A percentile compares a stretch with the other conserved stretches of the same genome.
Conservation (phyloP, 2,797 vertebrate genomes). For the Sciurus carolinensis region DNA sequence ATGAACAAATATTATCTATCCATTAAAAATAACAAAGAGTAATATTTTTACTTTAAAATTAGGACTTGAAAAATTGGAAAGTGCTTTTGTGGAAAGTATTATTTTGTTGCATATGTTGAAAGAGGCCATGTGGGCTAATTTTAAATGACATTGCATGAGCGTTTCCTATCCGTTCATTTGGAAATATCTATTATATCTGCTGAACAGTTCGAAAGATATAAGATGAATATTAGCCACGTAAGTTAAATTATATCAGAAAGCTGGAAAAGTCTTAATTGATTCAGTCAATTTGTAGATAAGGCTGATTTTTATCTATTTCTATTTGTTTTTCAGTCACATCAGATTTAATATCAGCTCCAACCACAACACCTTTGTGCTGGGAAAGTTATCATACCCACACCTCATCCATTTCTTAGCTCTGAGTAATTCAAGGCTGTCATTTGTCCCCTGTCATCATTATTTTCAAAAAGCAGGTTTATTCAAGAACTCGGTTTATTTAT, state of each 20-base stretch:
- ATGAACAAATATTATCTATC: not conserved
- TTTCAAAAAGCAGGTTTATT: not conserved
- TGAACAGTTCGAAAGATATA: not conserved
- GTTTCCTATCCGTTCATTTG: not conserved
- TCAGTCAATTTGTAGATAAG: constrained; percentile 12
- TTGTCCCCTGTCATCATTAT: not conserved
- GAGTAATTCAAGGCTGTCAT: not conserved
- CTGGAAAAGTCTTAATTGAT: not conserved
- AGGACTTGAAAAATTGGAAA: not conserved
- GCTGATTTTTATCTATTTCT: constrained; percentile 14
- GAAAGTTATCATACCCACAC: not conserved
- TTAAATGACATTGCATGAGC: not conserved
- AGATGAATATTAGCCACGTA: not conserved
- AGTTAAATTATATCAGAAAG: not conserved
- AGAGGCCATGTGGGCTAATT: not conserved
- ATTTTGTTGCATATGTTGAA: not conserved
- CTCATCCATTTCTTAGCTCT: not conserved
- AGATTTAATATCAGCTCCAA: not conserved
- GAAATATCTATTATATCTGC: not conserved
- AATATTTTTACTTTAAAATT: not conserved
- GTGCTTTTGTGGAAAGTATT: not conserved
- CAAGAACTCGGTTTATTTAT: not conserved
- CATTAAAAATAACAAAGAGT: not conserved
- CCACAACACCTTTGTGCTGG: not conserved
- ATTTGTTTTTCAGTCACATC: not conserved